Evolutionary conservation across 1,140 invertebrate genomes (phyloP), one percentile per base, ranked within the genome.

Genomic region (Schlechtendalia chinensis): DNA sequence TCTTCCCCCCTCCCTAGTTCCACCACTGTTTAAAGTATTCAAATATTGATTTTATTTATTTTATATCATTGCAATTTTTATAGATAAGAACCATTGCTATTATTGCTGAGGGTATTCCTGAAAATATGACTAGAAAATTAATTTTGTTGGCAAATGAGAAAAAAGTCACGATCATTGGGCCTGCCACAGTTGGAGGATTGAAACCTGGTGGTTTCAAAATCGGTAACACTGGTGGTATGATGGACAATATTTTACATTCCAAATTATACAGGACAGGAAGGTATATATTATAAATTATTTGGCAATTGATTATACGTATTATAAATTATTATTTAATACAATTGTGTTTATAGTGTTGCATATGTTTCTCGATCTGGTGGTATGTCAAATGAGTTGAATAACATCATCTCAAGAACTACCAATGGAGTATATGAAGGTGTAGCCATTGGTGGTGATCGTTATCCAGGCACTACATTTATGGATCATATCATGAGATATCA

Each of bases 151-250:
- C 96, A 0, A 87, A 93, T 81, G 89, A 93, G 83, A 95, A 93
- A 84, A 89, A 89, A 45, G 94, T 98, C 1, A 90, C 90, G 6
- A 94, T 98, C 50, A 97, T 98, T 85, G 96, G 96, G 8, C 98
- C 98, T 0, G 98, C 98, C 1, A 99, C 98, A 0, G 98, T 98
- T 63, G 95, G 95, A 82, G 98, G 98, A 39, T 93, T 99, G 32
- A 99, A 99, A 85, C 98, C 98, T 0, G 98, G 98, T 1, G 98
- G 97, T 85, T 98, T 99, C 86, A 99, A 99, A 88, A 99, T 99
- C 83, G 98, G 98, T 54, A 99, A 99, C 87, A 99, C 98, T 16
- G 98, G 97, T 4, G 97, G 97, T 69, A 99, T 99, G 97, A 95
- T 99, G 90, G 98, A 99, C 85, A 99, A 99, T 85, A 98, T 99